These are phyloP conservation scores for Orussus abietinus DNA, from an alignment of 1,140 invertebrate genomes.

Conservation along the genomic window DNA sequence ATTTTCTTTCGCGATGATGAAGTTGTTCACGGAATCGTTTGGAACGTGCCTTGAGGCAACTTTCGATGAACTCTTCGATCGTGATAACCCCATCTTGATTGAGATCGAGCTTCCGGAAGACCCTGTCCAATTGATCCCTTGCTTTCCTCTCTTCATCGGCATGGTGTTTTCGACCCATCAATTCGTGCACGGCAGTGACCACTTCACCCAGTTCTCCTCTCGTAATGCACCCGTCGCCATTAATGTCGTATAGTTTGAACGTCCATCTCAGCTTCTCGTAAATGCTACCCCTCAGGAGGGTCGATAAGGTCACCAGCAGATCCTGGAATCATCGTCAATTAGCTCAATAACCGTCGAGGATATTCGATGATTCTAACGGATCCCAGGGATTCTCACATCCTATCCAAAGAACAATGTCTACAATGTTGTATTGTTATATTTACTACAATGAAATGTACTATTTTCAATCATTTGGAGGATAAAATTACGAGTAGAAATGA, in stretches of 20 bases:
- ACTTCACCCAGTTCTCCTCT: slow-evolving; percentile 85
- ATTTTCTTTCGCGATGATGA: too few species aligned
- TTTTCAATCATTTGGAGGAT: too few species aligned
- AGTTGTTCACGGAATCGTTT: too few species aligned
- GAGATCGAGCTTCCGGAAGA: slow-evolving; percentile 86
- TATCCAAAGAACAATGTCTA: too few species aligned
- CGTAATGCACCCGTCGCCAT: slow-evolving; percentile 92
- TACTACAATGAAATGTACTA: too few species aligned
- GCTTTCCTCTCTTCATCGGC: slow-evolving; percentile 76
- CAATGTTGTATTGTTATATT: too few species aligned
- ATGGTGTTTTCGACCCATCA: slow-evolving; percentile 75
- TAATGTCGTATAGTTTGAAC: slow-evolving; percentile 92
- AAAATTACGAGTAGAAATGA: too few species aligned
- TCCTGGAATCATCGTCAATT: slow-evolving; percentile 62
- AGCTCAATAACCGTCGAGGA: too few species aligned
- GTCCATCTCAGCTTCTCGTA: slow-evolving; percentile 92
- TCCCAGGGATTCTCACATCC: too few species aligned
- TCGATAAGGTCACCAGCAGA: slow-evolving; percentile 84
- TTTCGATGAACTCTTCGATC: slow-evolving; percentile 94
- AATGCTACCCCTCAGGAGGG: slow-evolving; percentile 80
- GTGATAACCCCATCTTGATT: slow-evolving; percentile 94
- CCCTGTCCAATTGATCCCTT: slow-evolving; percentile 75
- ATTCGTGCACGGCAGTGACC: slow-evolving; percentile 86
- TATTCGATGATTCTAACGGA: too few species aligned
- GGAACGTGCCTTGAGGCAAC: slow-evolving; percentile 76